A percentile compares a stretch with the other conserved stretches of the same genome.
phyloP scores from a whole-genome alignment of 2,888 invertebrate genomes.

The Dryobotodes eremita region DNA sequence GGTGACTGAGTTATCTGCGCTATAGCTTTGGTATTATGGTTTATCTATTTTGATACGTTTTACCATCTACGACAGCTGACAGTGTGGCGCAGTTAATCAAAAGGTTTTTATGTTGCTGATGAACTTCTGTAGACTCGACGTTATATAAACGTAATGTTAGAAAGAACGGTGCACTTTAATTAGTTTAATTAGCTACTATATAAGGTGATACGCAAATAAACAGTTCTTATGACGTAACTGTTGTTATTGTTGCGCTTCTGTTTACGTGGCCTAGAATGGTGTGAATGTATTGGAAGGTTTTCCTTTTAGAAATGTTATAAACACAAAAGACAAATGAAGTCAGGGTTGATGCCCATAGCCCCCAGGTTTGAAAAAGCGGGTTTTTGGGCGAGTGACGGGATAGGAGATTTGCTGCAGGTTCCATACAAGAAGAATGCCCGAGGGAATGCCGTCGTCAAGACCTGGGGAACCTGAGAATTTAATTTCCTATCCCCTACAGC shows the following conservation, averaged over 20 bases:
- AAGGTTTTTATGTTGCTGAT: conserved; percentile 14
- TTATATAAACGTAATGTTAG: conserved; percentile 13
- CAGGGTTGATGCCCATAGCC: background rate
- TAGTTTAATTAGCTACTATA: conserved; percentile 34
- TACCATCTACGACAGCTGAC: conserved; percentile 14
- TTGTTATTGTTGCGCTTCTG: conserved; percentile 40
- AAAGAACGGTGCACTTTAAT: conserved; percentile 47
- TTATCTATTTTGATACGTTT: conserved; percentile 42
- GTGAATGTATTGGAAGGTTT: conserved; percentile 14
- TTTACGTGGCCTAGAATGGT: conserved; percentile 29
- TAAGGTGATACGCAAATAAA: conserved; percentile 47
- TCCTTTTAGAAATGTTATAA: conserved; percentile 32
- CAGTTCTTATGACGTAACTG: conserved; percentile 50
- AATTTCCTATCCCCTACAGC: background rate
- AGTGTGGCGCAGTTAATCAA: conserved; percentile 31
- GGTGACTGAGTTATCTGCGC: conserved; percentile 21
- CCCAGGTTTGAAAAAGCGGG: background rate
- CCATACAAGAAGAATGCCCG: background rate
- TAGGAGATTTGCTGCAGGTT: background rate
- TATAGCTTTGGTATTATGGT: conserved; percentile 22
- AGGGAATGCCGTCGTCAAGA: background rate
- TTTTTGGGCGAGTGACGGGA: background rate
- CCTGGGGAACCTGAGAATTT: background rate
- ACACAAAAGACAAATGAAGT: background rate
- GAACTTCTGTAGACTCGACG: conserved; percentile 20